Conservation (phyloP, 1,140 invertebrate genomes). For the Rhopalosiphum padi region DNA sequence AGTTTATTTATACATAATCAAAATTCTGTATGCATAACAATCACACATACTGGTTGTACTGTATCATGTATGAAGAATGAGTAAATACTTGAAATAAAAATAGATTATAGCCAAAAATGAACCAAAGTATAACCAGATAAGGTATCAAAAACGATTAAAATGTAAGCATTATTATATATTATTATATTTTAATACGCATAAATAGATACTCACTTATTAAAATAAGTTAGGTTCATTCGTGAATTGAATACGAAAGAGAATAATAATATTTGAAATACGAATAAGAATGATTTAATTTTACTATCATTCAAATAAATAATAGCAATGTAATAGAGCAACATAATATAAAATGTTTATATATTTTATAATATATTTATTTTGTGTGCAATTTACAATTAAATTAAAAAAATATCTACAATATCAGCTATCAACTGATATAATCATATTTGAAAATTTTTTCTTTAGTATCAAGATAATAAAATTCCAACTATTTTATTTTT, state of each 20-base stretch:
- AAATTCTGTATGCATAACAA: slow-evolving; percentile 25
- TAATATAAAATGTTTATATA: not conserved
- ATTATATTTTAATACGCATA: slow-evolving; percentile 11
- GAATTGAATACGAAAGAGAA: not conserved
- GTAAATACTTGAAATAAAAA: slow-evolving; percentile 21
- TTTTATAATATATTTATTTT: not conserved
- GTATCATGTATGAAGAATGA: not conserved
- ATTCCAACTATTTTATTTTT: not conserved
- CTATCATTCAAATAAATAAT: not conserved
- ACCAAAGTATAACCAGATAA: not conserved
- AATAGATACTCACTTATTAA: not conserved
- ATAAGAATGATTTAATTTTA: not conserved
- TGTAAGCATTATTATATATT: not conserved
- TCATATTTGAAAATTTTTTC: not conserved
- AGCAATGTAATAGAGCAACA: not conserved
- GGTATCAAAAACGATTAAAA: not conserved
- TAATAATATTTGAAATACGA: not conserved
- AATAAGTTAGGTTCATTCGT: not conserved
- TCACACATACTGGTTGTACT: not conserved
- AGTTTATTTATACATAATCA: slow-evolving; percentile 33
- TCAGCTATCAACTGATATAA: not conserved
- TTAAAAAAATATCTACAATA: not conserved
- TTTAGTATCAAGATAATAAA: too few relatives aligned
- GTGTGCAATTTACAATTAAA: not conserved
- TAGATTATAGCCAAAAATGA: not conserved